Conservation (phyloP, 2,113 vertebrate genomes). For the Monopterus albus region DNA sequence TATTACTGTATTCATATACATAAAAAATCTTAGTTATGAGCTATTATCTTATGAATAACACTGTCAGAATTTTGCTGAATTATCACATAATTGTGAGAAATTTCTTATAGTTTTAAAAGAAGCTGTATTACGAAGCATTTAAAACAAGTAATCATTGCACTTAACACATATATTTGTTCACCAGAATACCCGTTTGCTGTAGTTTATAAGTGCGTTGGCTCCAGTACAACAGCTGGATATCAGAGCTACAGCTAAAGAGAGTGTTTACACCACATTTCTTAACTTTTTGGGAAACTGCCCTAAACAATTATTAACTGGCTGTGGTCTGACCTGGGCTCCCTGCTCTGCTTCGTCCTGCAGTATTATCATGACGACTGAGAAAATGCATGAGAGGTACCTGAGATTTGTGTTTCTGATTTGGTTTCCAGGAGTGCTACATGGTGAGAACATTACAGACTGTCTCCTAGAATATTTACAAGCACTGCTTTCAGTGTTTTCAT, state of each 20-base stretch:
- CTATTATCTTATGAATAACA: too few species aligned
- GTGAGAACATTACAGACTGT: conserved; percentile 45
- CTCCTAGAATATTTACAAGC: too few species aligned
- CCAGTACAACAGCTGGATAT: background rate
- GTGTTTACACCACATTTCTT: conserved; percentile 7
- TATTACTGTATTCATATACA: too few species aligned
- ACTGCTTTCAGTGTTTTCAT: too few species aligned
- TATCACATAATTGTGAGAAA: too few species aligned
- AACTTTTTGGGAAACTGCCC: background rate
- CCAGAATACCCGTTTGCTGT: background rate
- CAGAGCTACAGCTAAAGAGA: background rate
- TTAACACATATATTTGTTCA: too few species aligned
- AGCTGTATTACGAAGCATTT: too few species aligned
- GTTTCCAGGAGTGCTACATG: conserved; percentile 15
- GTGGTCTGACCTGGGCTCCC: background rate
- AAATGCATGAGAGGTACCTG: conserved; percentile 30
- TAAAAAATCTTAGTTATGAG: too few species aligned
- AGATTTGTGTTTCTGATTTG: conserved; percentile 45
- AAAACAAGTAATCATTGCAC: too few species aligned
- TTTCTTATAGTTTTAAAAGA: too few species aligned
- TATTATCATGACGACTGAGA: conserved; percentile 10
- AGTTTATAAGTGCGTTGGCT: background rate
- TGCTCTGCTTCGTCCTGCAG: background rate
- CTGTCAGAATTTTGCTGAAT: too few species aligned
- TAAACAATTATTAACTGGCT: conserved; percentile 50